Percentiles rank a stretch among this genome's conserved stretches.
phyloP scores from a whole-genome alignment of 1,140 invertebrate genomes.

The Notospermus geniculatus region DNA sequence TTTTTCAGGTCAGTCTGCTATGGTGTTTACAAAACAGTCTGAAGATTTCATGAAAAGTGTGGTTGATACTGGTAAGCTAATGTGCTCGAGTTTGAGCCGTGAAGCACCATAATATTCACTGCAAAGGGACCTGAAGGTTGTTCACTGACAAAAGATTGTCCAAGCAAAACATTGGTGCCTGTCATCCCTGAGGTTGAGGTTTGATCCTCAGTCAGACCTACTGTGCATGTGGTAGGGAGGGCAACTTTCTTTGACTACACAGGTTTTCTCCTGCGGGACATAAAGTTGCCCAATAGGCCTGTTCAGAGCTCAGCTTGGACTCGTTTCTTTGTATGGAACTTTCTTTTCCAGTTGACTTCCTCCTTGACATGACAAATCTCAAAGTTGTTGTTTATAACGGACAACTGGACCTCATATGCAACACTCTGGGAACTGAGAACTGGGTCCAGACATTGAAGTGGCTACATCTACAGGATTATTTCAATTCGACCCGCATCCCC shows the following conservation, averaged over 20 bases:
- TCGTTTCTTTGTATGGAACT: not conserved
- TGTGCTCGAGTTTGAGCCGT: not conserved
- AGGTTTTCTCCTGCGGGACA: too few species aligned
- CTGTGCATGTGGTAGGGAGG: too few species aligned
- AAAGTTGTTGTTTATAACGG: constrained; percentile 70
- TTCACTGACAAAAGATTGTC: too few species aligned
- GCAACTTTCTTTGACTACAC: too few species aligned
- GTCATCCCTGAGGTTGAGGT: too few species aligned
- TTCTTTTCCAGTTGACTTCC: constrained; percentile 45
- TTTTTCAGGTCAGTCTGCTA: constrained; percentile 55
- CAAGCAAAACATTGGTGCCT: too few species aligned
- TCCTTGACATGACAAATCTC: constrained; percentile 67
- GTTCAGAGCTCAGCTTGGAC: not conserved
- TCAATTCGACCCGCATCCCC: constrained; percentile 56
- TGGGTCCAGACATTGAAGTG: constrained; percentile 74
- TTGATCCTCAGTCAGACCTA: too few species aligned
- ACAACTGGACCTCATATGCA: constrained; percentile 70
- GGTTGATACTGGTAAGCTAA: constrained; percentile 65
- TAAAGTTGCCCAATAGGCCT: constrained; percentile 3
- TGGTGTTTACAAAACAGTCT: constrained; percentile 65
- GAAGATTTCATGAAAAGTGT: constrained; percentile 85
- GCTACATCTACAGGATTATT: constrained; percentile 61
- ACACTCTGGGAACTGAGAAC: constrained; percentile 65
- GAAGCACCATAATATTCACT: too few species aligned
- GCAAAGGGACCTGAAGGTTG: too few species aligned